phyloP scores from a whole-genome alignment of 2,113 vertebrate species.

The Pangasianodon hypophthalmus region DNA sequence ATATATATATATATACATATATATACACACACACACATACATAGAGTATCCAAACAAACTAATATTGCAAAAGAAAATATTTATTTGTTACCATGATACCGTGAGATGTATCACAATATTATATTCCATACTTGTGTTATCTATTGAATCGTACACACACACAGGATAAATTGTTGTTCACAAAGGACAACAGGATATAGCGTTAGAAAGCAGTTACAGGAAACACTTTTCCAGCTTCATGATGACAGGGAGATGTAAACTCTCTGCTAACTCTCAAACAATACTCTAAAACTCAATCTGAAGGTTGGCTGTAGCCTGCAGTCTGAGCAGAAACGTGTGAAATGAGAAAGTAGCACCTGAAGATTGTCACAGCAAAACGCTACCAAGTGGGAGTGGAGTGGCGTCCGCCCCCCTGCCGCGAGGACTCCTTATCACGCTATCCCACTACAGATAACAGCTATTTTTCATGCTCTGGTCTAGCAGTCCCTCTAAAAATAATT shows the following conservation, averaged over 20 bases:
- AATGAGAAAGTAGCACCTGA: constrained; percentile 50
- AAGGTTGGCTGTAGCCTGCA: constrained; percentile 30
- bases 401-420: background rate
- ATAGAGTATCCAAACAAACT: background rate
- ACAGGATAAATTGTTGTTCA: background rate
- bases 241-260: constrained; percentile 14
- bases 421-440: constrained; percentile 26
- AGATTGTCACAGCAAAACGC: constrained; percentile 47
- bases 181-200: background rate
- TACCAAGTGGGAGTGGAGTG: constrained; percentile 6
- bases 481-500: constrained; percentile 22
- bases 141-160: background rate
- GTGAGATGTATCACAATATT: background rate
- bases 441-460: constrained; percentile 7
- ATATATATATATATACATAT: no score
- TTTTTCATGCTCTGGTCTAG: constrained; percentile 8
- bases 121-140: background rate
- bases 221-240: constrained; percentile 18
- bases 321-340: constrained; percentile 47
- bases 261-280: constrained; percentile 1
- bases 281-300: constrained; percentile 29
- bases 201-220: constrained; percentile 22
- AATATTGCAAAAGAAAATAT: background rate
- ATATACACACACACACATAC: no score
- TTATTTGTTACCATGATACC: background rate